These are phyloP conservation scores for Sebastiscus albofasciatus DNA, from an alignment of 2,797 vertebrate genomes.

Conservation along the genomic window DNA sequence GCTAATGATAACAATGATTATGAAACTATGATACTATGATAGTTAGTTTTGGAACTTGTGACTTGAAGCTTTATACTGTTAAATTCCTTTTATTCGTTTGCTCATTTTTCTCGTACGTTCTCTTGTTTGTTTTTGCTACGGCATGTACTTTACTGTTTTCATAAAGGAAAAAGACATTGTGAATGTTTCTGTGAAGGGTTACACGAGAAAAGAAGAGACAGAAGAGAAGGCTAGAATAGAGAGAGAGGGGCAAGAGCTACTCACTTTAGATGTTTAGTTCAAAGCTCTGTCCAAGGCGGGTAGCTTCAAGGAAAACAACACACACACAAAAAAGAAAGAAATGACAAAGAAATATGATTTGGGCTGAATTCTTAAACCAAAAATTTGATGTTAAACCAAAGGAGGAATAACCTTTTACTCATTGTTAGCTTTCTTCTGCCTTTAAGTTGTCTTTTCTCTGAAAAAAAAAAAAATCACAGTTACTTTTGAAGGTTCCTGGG, in stretches of 20 bases:
- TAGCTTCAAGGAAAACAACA: constrained; percentile 43
- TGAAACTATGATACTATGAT: constrained; percentile 90
- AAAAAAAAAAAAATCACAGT: constrained; percentile 72
- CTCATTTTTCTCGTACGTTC: constrained; percentile 80
- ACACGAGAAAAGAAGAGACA: constrained; percentile 71
- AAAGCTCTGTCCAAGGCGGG: constrained; percentile 49
- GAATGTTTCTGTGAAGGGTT: constrained; percentile 91
- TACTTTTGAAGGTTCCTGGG: constrained; percentile 87
- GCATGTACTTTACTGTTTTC: constrained; percentile 85
- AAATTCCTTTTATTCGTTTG: constrained; percentile 91
- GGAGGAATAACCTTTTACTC: constrained; percentile 70
- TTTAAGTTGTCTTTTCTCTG: constrained; percentile 82
- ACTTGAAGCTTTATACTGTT: constrained; percentile 99
- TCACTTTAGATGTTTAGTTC: constrained; percentile 51
- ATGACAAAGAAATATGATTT: constrained; percentile 52
- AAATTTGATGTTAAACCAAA: constrained; percentile 77
- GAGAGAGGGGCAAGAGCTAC: constrained; percentile 57
- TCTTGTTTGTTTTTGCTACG: constrained; percentile 81
- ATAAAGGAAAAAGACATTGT: constrained; percentile 91
- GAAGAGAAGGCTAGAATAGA: constrained; percentile 61
- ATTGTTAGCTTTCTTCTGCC: constrained; percentile 79
- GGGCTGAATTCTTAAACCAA: constrained; percentile 71
- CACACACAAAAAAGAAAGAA: constrained; percentile 17
- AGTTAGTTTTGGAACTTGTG: constrained; percentile 99
- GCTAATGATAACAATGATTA: constrained; percentile 86